Percentiles rank a stretch among this genome's conserved stretches.
These are phyloP conservation scores for Austrolebias charrua DNA, from an alignment of 2,797 vertebrate species.

Conservation along the genomic window DNA sequence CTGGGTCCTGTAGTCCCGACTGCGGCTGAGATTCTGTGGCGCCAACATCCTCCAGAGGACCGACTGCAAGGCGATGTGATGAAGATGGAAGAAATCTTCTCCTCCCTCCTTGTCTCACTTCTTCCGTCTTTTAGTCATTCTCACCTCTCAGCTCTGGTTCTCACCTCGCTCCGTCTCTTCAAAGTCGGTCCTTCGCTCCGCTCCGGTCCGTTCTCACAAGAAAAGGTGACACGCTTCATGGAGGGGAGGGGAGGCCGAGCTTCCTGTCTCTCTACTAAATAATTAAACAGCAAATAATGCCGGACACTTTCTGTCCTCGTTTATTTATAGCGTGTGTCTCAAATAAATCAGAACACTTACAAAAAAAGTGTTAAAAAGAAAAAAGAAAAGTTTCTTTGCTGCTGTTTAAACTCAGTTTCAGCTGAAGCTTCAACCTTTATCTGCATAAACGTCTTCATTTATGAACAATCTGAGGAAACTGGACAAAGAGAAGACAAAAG, in stretches of 20 bases:
- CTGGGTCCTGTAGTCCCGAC: conserved; percentile 67
- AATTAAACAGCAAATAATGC: too few relatives aligned
- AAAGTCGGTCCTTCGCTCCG: background rate
- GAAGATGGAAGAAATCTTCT: conserved; percentile 22
- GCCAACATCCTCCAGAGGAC: conserved; percentile 60
- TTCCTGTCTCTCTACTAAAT: background rate
- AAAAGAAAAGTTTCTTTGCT: too few relatives aligned
- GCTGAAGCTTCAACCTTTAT: too few relatives aligned
- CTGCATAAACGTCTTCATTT: too few relatives aligned
- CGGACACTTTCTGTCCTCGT: too few relatives aligned
- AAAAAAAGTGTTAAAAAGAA: too few relatives aligned
- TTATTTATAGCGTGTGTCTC: too few relatives aligned
- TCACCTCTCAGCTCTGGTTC: background rate
- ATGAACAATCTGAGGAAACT: too few relatives aligned
- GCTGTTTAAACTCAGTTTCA: too few relatives aligned
- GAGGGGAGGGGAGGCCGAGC: background rate
- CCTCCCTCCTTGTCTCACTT: conserved; percentile 41
- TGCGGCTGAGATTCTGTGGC: conserved; percentile 49
- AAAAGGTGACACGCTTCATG: background rate
- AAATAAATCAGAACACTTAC: too few relatives aligned
- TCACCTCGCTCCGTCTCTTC: conserved; percentile 19
- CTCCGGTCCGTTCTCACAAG: background rate
- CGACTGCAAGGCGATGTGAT: conserved; percentile 33
- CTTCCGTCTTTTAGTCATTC: conserved; percentile 1
- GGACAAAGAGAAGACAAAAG: too few relatives aligned